Base-by-base conservation (phyloP, 2,888 invertebrate genomes). In the Leucoptera coffeella region DNA sequence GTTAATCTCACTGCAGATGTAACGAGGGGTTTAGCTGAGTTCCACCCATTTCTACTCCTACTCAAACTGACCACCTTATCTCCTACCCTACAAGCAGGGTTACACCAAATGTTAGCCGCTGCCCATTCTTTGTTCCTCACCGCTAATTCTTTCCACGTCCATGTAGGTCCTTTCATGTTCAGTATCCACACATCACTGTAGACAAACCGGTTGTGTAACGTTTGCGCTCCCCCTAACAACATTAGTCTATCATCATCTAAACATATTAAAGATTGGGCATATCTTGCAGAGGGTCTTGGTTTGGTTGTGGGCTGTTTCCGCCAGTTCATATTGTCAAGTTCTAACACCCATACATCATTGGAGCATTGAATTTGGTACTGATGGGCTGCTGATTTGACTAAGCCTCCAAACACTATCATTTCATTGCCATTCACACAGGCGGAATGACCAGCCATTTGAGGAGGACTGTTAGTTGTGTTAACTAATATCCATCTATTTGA, bases 161-260 rank as follows among this genome's bases (percentile, higher is more conserved):
- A 88, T 14, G 71, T 54, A 17, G 77, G 74, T 1, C 77, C 78
- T 34, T 73, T 74, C 82, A 93, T 84, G 27, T 76, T 84, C 30
- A 96, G 64, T 29, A 94, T 59, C 95, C 95, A 96, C 31, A 88
- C 85, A 55, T 96, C 96, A 42, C 80, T 85, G 52, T 87, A 90
- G 12, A 89, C 80, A 57, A 62, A 69, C 17, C 62, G 45, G 53
- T 85, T 80, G 38, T 85, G 85, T 22, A 89, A 82, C 2, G 91
- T 91, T 32, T 88, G 91, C 41, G 89, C 90, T 22, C 94, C 94
- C 21, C 89, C 90, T 38, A 91, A 65, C 14, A 92, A 74, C 43
- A 95, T 72, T 33, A 91, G 57, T 57, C 90, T 82, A 23, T 82
- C 71, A 27, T 81, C 78, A 51, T 89, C 85, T 31, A 95, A 50